phyloP scores from a whole-genome alignment of 2,797 vertebrate species.

The Paratrypauchen microcephalus region DNA sequence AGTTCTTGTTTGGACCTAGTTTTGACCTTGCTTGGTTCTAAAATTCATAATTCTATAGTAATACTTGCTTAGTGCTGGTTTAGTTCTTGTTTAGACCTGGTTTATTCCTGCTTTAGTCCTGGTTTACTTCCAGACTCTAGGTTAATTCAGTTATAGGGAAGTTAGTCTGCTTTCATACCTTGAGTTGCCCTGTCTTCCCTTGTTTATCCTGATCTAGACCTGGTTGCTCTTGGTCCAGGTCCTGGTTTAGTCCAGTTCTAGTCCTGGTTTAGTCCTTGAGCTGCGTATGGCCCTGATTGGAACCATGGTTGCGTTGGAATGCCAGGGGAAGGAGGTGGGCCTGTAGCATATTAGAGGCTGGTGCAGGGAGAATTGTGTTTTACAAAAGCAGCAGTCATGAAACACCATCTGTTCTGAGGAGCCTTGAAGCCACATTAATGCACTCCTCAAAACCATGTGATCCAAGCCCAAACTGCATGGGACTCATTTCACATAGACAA shows the following conservation, averaged over 20 bases:
- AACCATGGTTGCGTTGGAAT: slow-evolving; percentile 59
- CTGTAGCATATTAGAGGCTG: slow-evolving; percentile 55
- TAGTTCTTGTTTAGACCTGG: background rate
- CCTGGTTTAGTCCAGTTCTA: background rate
- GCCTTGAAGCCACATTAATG: slow-evolving; percentile 62
- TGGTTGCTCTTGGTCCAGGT: background rate
- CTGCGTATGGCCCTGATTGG: slow-evolving; percentile 49
- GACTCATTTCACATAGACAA: slow-evolving; percentile 11
- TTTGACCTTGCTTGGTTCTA: too few species aligned
- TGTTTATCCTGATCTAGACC: background rate
- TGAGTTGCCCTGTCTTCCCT: background rate
- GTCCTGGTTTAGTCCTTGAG: background rate
- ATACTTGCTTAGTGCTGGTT: background rate
- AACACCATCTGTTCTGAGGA: slow-evolving; percentile 64
- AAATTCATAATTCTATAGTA: background rate
- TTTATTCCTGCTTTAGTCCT: background rate
- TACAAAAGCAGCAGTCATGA: slow-evolving; percentile 68
- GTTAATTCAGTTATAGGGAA: too few species aligned
- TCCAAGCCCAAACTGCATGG: slow-evolving; percentile 18
- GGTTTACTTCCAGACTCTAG: background rate
- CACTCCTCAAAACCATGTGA: slow-evolving; percentile 42
- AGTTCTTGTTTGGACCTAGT: too few species aligned
- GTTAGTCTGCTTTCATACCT: too few species aligned
- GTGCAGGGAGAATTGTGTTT: slow-evolving; percentile 49
- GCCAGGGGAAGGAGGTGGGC: slow-evolving; percentile 53